Evolutionary conservation across 2,797 vertebrate genomes (phyloP), one percentile per base, ranked within the genome.

Genomic region (Triplophysa yarkandensis): DNA sequence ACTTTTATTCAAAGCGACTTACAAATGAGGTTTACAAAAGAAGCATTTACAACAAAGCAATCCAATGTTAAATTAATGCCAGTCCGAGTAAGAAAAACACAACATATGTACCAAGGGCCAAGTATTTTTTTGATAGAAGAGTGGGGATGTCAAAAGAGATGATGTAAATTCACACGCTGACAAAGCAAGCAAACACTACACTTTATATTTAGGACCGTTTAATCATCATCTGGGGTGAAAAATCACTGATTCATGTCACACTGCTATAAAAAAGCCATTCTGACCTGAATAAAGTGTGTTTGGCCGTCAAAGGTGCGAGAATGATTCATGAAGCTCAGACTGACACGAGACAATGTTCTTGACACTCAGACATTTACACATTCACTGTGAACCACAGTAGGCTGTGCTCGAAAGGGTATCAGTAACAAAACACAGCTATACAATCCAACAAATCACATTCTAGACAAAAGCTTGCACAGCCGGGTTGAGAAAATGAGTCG

Each of bases 311-410:
- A 74, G 62, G 50, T 44, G 71, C 14, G n/a, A 58, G 28, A 14
- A 27, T 62, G 65, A 68, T 68, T 71, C 55, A 78, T 43, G 28
- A 39, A 28, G 71, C 62, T 34, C 36, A 57, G 71, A 74, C 62
- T 74, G 71, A 65, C 73, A 63, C 46, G 0, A 76, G 46, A 76
- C 55, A 64, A 74, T 68, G 71, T 77, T 74, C 67, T 77, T 71
- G 36, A 72, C 68, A 46, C 60, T 68, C 58, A 72, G 46, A 72
- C 67, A 61, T 75, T 72, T 67, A 66, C 77, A 76, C 67, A 60
- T 75, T 74, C 27, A 44, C 62, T 55, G 77, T 75, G 77, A 69
- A 76, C 44, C 19, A 16, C 57, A 36, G 57, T 71, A 43, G 43
- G 48, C 30, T 65, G 48, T 55, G 71, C n/a, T 28, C 19, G 32